phyloP scores from a whole-genome alignment of 2,797 vertebrate species.

The Threskiornis aethiopicus region DNA sequence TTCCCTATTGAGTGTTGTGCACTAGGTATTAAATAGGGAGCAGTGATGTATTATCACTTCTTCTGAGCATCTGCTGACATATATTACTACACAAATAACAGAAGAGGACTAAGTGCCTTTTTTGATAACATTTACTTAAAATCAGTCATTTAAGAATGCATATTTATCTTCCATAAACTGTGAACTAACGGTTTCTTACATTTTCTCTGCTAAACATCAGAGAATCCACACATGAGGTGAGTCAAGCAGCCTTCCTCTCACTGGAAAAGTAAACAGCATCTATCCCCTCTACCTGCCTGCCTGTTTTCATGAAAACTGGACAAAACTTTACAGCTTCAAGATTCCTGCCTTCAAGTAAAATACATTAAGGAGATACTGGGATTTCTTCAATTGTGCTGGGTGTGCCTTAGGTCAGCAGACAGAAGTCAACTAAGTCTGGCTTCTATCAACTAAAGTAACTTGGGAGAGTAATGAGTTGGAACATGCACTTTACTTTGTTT shows the following conservation, averaged over 20 bases:
- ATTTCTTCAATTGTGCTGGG: no score
- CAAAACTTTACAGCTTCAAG: background rate
- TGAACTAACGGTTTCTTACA: background rate
- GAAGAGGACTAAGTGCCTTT: background rate
- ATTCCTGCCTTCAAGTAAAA: background rate
- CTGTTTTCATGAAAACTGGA: background rate
- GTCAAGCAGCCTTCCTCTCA: background rate
- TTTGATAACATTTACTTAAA: background rate
- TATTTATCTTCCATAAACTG: background rate
- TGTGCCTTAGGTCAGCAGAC: background rate
- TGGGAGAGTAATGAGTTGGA: background rate
- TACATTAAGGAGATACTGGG: background rate
- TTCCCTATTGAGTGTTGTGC: background rate
- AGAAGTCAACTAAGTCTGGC: background rate
- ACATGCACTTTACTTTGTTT: background rate
- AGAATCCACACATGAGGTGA: background rate
- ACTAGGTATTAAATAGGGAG: background rate
- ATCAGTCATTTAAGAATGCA: background rate
- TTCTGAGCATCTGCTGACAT: background rate
- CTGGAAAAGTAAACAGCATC: background rate
- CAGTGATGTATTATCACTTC: background rate
- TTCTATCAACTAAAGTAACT: background rate
- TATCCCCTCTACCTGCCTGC: background rate
- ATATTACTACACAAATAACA: background rate
- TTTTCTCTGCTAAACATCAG: background rate